Conservation (phyloP, 2,888 invertebrate genomes). For the Rhagium mordax region DNA sequence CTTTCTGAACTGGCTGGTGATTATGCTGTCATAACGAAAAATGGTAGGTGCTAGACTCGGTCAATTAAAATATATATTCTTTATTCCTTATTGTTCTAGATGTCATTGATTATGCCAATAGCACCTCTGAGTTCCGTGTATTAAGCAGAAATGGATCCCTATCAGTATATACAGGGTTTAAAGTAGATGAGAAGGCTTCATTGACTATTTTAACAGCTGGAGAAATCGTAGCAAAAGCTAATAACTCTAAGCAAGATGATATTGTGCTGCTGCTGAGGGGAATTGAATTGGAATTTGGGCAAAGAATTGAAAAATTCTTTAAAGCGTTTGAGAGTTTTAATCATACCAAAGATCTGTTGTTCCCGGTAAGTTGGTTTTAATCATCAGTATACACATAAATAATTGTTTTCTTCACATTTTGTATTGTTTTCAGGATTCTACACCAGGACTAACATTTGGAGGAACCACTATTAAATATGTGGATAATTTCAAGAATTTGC, state of each 20-base stretch:
- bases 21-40: conserved; percentile 73
- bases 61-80: conserved; percentile 12
- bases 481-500: conserved; percentile 74
- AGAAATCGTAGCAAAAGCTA: conserved; percentile 73
- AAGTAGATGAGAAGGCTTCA: conserved; percentile 73
- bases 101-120: conserved; percentile 27
- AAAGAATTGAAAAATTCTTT: conserved; percentile 69
- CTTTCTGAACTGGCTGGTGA: conserved; percentile 72
- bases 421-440: conserved; percentile 70
- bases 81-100: conserved; percentile 34
- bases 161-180: conserved; percentile 70
- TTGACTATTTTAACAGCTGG: conserved; percentile 76
- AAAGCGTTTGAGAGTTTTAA: conserved; percentile 76
- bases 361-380: conserved; percentile 70
- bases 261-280: conserved; percentile 58
- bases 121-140: conserved; percentile 69
- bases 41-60: conserved; percentile 51
- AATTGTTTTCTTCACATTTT: neutral
- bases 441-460: conserved; percentile 72
- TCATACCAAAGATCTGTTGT: conserved; percentile 72
- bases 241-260: conserved; percentile 58
- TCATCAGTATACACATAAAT: neutral
- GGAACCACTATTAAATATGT: conserved; percentile 69
- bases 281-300: conserved; percentile 62
- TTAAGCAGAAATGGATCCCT: conserved; percentile 77